Conservation (phyloP, 2,113 vertebrate species). For the Noctilio leporinus region DNA sequence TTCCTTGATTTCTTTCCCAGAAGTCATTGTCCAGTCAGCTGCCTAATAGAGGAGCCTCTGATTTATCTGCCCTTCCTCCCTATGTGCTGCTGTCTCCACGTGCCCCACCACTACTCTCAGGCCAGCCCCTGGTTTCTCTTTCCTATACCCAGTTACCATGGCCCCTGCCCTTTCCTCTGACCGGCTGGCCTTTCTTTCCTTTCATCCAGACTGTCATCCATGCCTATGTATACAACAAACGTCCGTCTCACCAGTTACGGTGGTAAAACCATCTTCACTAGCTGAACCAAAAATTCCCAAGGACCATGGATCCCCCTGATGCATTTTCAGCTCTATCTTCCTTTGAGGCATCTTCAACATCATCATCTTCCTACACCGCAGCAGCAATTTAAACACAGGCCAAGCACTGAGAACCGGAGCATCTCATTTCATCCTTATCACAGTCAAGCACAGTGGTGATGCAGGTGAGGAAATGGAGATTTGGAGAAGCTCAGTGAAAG, state of each 20-base stretch:
- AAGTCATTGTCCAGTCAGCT: neutral
- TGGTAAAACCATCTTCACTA: neutral
- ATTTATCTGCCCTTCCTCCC: neutral
- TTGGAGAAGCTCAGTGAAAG: neutral
- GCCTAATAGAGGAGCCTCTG: neutral
- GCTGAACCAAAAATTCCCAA: neutral
- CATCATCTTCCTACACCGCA: neutral
- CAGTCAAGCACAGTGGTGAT: neutral
- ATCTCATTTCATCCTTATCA: neutral
- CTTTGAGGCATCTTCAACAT: neutral
- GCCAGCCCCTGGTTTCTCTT: neutral
- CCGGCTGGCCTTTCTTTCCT: neutral
- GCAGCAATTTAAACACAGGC: neutral
- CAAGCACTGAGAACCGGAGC: neutral
- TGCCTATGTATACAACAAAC: neutral
- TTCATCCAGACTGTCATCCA: neutral
- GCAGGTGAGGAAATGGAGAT: neutral
- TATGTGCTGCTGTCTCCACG: neutral
- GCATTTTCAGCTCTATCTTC: neutral
- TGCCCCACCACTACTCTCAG: rapidly evolving
- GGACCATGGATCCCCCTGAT: no score
- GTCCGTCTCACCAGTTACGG: neutral
- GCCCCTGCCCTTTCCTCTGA: neutral
- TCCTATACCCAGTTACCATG: neutral
- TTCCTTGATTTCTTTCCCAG: neutral